These are phyloP conservation scores for Tiliacea citrago DNA, from an alignment of 2,888 invertebrate species.

Conservation along the genomic window DNA sequence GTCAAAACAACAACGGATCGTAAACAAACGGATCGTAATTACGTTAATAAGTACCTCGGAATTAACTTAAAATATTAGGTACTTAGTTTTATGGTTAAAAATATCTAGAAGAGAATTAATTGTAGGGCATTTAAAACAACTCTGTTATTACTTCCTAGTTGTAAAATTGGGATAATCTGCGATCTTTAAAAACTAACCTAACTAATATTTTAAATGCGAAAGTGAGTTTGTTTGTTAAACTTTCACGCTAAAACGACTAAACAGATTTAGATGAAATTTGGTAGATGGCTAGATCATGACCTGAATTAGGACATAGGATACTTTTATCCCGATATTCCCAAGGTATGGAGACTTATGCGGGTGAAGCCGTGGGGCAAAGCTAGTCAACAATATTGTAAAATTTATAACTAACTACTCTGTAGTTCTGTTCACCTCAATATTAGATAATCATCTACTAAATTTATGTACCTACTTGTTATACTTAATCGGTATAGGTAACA, in stretches of 20 bases:
- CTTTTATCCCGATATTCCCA: too few species aligned
- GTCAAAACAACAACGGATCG: background rate
- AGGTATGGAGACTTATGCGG: too few species aligned
- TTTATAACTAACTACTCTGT: too few species aligned
- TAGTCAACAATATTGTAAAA: background rate
- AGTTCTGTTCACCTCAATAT: too few species aligned
- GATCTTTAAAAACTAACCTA: background rate
- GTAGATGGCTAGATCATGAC: too few species aligned
- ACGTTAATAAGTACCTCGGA: background rate
- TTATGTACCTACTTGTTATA: background rate
- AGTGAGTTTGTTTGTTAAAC: too few species aligned
- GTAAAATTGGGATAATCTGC: background rate
- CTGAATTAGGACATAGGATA: too few species aligned
- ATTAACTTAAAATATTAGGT: background rate
- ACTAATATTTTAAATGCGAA: too few species aligned
- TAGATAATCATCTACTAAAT: background rate
- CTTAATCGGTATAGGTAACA: slow-evolving; percentile 6
- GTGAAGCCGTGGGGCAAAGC: too few species aligned
- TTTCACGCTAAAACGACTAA: too few species aligned
- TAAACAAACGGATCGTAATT: background rate
- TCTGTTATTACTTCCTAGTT: background rate
- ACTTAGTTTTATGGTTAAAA: background rate
- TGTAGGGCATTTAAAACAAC: background rate
- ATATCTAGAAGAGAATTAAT: background rate
- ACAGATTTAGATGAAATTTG: too few species aligned